These are phyloP conservation scores for Crossoptilon crossoptilon DNA, from an alignment of 2,797 vertebrate species.

Conservation along the genomic window DNA sequence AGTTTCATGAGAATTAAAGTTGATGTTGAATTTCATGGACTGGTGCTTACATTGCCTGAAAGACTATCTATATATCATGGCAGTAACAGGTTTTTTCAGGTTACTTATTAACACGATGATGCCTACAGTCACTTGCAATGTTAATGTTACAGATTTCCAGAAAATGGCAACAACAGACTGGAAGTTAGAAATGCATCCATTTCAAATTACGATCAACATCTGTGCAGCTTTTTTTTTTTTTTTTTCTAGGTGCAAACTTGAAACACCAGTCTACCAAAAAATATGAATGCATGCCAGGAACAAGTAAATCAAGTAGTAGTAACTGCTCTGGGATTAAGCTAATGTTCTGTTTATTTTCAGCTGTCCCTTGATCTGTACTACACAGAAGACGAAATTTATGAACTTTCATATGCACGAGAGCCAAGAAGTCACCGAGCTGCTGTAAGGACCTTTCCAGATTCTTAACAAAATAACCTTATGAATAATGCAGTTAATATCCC, in stretches of 20 bases:
- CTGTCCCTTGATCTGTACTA: constrained; percentile 96
- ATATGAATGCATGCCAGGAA: neutral
- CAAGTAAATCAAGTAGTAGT: neutral
- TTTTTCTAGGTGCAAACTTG: neutral
- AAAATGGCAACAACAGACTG: neutral
- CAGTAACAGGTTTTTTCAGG: neutral
- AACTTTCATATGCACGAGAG: constrained; percentile 94
- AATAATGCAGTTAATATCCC: neutral
- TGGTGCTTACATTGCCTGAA: neutral
- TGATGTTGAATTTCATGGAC: neutral
- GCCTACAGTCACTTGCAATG: neutral
- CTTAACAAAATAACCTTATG: neutral
- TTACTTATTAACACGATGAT: neutral
- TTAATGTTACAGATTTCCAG: neutral
- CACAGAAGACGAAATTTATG: constrained; percentile 96
- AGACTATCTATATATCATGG: neutral
- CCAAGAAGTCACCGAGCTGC: constrained; percentile 91
- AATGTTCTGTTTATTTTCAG: constrained; percentile 77
- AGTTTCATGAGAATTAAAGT: neutral
- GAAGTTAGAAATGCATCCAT: neutral
- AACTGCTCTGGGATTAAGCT: constrained; percentile 6
- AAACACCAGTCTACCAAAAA: neutral
- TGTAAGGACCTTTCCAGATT: constrained; percentile 78
- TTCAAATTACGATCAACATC: neutral
- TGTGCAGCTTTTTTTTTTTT: neutral